Conservation (phyloP, 2,888 invertebrate genomes). For the Trichogramma dendrolimi region DNA sequence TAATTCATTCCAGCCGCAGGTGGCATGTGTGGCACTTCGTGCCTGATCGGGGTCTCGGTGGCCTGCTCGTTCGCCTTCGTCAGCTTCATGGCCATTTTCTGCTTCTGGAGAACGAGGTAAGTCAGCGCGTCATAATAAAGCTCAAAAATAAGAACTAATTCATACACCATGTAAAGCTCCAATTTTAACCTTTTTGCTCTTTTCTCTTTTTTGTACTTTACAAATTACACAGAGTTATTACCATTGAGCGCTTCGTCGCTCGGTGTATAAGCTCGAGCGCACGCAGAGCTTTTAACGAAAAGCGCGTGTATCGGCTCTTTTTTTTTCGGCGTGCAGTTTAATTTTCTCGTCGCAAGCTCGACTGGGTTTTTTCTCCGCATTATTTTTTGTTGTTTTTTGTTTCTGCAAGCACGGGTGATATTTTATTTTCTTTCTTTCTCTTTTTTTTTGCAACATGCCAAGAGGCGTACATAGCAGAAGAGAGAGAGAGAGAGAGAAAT, state of each 20-base stretch:
- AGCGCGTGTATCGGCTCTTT: too few species aligned
- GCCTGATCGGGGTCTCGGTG: constrained; percentile 52
- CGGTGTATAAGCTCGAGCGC: too few species aligned
- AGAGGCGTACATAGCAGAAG: too few species aligned
- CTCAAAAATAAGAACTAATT: constrained; percentile 1
- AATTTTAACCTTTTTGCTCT: neutral
- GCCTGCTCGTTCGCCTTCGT: constrained; percentile 49
- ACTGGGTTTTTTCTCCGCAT: neutral
- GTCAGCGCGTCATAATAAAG: neutral
- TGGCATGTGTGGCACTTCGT: constrained; percentile 51
- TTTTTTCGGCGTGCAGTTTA: too few species aligned
- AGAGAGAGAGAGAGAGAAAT: too few species aligned
- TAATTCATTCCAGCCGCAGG: constrained; percentile 35
- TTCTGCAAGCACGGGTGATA: neutral
- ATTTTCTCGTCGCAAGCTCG: too few species aligned
- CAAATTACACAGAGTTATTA: too few species aligned
- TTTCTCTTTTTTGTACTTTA: neutral
- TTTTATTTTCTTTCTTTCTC: neutral
- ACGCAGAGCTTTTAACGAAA: too few species aligned
- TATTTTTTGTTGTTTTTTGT: neutral
- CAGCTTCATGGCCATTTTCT: constrained; percentile 41
- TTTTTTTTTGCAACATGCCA: neutral
- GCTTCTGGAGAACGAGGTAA: constrained; percentile 45
- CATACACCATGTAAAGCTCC: neutral
- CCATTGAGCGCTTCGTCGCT: too few species aligned